Evolutionary conservation across 53 echinoderm and acorn worm genomes (phyloP), one percentile per base, ranked within the genome.

Genomic region (Astropecten irregularis): DNA sequence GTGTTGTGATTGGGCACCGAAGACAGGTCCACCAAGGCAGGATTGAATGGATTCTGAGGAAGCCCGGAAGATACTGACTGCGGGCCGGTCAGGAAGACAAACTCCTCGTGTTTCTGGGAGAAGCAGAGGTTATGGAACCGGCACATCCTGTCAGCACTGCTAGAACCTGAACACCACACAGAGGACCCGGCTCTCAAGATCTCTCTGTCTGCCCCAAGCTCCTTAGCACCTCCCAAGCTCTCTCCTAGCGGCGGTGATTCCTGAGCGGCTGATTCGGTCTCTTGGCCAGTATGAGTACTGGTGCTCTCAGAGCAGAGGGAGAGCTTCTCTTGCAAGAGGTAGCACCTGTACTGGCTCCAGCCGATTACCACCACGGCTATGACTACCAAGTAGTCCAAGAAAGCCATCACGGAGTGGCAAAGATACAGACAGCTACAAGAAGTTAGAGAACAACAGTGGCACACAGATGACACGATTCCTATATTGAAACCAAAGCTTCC

Each of bases 1-100:
- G 90, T 95, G 86, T 99, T 99, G 70, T 99, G 99, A 68, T 99
- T 71, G 3, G 90, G 59, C 16, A 99, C 86, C 10, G 94, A 95
- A 6, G 94, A 94, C n/a, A 99, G 42, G 63, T 99, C 99, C 15
- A 83, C 87, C 7, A 99, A 55, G 10, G 99, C 94, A 13, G 99
- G 99, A 37, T 83, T 76, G 56, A 88, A 92, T n/a, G 90, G 63
- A 28, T 92, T 71, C 10, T 56, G 34, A 0, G 92, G 94, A 44
- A 99, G 47, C 11, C 94, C 94, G 25, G 52, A 73, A 15, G 58
- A 39, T 14, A 99, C 31, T 11, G 94, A 85, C 26, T 57, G 83
- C 36, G 88, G 27, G 4, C 88, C 77, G 29, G 90, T 92, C 14
- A 99, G 53, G 68, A 99, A 95, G 38, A 99, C 54, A 74, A 90